Evolutionary conservation across 2,797 vertebrate genomes (phyloP), one percentile per base, ranked within the genome.

Genomic region (Decapterus maruadsi): DNA sequence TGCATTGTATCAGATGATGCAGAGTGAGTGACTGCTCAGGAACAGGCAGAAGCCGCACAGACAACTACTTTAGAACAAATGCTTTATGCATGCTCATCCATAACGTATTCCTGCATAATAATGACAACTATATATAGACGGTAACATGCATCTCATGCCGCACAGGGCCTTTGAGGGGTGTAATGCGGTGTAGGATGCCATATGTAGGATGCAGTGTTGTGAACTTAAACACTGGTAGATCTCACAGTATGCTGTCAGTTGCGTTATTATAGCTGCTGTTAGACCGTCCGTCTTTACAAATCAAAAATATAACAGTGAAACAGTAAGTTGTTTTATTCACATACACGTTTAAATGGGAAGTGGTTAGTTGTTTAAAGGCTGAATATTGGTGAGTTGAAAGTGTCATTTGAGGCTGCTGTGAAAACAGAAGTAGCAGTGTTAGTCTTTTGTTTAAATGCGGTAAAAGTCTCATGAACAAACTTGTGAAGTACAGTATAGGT

Each of bases 71-170:
- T 14, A 56, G 42, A 83, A 48, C 0, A 1, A 56, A 87, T 84
- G 59, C 73, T 85, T 87, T 72, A 80, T 84, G 75, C 62, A 81
- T 72, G 77, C 62, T 83, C 62, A 87, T 76, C 77, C 80, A 81
- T 84, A 84, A 86, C 81, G 75, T 82, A 82, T 78, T 68, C 34
- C 67, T 86, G 90, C 82, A 91, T 91, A 76, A 77, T 80, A 91
- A 90, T 53, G 77, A 85, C 4, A 56, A 56, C 87, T 92, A 89
- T 91, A 90, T 90, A 88, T 89, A 92, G 83, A 86, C 31, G 1
- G 50, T 31, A 79, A 72, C 70, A 63, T 63, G 68, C 58, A 68
- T 78, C 72, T 54, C 40, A 50, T 45, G 75, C 68, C 75, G 72
- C 54, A n/a, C 48, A 19, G 58, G 84, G 78, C 75, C 62, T 79